Base-by-base conservation (phyloP, 2,888 invertebrate species). In the Cyclophora albipunctata region DNA sequence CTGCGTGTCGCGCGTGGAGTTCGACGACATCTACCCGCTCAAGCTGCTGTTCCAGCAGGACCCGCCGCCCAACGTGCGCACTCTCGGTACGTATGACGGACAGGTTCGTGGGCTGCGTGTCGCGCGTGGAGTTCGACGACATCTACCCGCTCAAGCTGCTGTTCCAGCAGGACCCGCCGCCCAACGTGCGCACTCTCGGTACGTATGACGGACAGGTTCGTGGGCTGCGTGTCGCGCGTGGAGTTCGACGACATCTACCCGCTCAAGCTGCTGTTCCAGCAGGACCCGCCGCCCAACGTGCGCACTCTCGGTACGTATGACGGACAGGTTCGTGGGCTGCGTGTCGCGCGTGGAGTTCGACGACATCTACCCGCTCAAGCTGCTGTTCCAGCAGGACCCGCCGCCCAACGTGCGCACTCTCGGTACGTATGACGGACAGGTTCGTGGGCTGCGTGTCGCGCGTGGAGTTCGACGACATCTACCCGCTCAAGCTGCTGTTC, bases 171-270 rank as follows among this genome's bases (percentile, higher is more conserved):
- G 94, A 96, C 73, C 94, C 96, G 50, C 98, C 98, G 40, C 89
- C 90, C 6, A 96, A 96, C 77, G 94, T 98, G 40, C 90, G 92
- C 57, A 93, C 95, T 0, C 69, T 93, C n/a, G n/a, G n/a, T n/a
- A n/a, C n/a, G n/a, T n/a, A 98, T 97, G 95, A 87, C 86, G 33
- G 96, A 96, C 71, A 98, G 87, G 2, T 98, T 98, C 84, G 92
- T 93, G 46, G 98, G 98, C 3, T 99, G 98, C 78, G 93, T 99
- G 47, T 97, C 96, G 5, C 90, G 98, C 49, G 96, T 98, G 4
- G 97, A 98, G 87, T 98, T 99, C 77, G 98, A 98, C 78, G 98
- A 98, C 78, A 97, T 98, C 62, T 98, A 97, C 83, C 98, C 98
- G 0, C 87, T 99, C 45, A 98, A 98, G 80, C 86, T 97, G 66